Evolutionary conservation across 1,140 invertebrate genomes (phyloP).

Genomic region (Radopholus similis): DNA sequence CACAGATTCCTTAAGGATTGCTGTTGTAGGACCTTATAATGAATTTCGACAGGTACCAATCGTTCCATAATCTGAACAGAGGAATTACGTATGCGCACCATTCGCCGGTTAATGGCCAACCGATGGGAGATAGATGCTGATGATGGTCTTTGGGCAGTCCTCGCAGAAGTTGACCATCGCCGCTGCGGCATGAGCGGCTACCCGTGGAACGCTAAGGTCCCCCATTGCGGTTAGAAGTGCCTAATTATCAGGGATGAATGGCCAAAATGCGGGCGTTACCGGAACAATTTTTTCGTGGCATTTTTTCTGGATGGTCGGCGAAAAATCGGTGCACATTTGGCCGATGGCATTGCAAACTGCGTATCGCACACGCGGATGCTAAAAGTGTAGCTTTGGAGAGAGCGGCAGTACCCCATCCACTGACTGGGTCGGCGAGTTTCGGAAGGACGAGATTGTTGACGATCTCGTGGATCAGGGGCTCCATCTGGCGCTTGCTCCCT

Average conservation of each 20-base stretch:
- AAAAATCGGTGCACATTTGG: slow-evolving; percentile 92
- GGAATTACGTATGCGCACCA: too few species aligned
- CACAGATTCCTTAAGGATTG: too few species aligned
- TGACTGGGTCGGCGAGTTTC: slow-evolving; percentile 75
- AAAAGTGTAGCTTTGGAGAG: slow-evolving; percentile 28
- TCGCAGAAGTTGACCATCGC: slow-evolving; percentile 98
- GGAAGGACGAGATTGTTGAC: slow-evolving; percentile 78
- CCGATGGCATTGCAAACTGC: slow-evolving; percentile 98
- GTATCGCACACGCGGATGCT: slow-evolving; percentile 84
- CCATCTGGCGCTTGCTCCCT: slow-evolving; percentile 69
- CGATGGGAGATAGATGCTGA: slow-evolving; percentile 80
- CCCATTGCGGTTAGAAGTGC: slow-evolving; percentile 83
- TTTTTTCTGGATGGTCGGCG: slow-evolving; percentile 91
- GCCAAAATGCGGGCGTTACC: neutral
- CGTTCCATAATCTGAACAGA: slow-evolving; percentile 75
- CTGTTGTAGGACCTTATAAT: too few species aligned
- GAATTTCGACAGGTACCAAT: too few species aligned
- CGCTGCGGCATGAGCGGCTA: slow-evolving; percentile 77
- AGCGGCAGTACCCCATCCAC: neutral
- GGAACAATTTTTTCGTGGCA: slow-evolving; percentile 90
- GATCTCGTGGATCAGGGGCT: slow-evolving; percentile 80
- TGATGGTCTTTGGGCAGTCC: slow-evolving; percentile 87
- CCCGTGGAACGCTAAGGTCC: slow-evolving; percentile 83
- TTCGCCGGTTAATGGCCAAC: too few species aligned
- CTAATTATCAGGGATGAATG: neutral